phyloP scores from a whole-genome alignment of 2,888 invertebrate genomes.

The Girardia tigrina region DNA sequence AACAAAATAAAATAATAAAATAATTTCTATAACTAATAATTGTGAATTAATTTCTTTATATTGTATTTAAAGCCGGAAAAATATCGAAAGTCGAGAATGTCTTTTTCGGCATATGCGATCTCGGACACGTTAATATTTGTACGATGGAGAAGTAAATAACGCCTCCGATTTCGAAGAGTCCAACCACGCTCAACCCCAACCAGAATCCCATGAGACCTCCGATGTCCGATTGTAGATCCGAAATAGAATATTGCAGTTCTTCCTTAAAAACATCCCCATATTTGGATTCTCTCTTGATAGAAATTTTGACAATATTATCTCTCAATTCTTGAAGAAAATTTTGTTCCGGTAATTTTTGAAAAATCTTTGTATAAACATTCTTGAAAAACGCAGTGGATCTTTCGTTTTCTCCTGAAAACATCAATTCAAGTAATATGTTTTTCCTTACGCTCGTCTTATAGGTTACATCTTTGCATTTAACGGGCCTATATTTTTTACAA shows the following conservation, averaged over 20 bases:
- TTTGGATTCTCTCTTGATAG: background rate
- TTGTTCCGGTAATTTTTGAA: background rate
- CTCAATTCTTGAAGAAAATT: slow-evolving; percentile 4
- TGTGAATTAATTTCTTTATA: too few species aligned
- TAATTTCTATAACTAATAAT: too few species aligned
- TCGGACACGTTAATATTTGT: background rate
- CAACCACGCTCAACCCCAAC: slow-evolving; percentile 41
- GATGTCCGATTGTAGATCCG: slow-evolving; percentile 41
- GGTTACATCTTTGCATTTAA: background rate
- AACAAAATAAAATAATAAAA: too few species aligned
- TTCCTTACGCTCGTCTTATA: background rate
- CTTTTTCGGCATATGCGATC: too few species aligned
- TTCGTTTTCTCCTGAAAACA: background rate
- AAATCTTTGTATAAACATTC: background rate
- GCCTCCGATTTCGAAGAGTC: slow-evolving; percentile 39
- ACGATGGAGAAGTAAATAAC: slow-evolving; percentile 30
- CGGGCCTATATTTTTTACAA: background rate
- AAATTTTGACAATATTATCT: slow-evolving; percentile 9
- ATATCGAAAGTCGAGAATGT: too few species aligned
- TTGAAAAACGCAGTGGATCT: background rate
- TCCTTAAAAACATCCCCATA: slow-evolving; percentile 28
- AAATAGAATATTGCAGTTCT: slow-evolving; percentile 28
- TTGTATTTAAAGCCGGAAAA: too few species aligned
- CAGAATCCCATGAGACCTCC: slow-evolving; percentile 42
- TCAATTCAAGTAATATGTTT: slow-evolving; percentile 25